phyloP scores from a whole-genome alignment of 2,113 vertebrate species.

The Desmodus rotundus region DNA sequence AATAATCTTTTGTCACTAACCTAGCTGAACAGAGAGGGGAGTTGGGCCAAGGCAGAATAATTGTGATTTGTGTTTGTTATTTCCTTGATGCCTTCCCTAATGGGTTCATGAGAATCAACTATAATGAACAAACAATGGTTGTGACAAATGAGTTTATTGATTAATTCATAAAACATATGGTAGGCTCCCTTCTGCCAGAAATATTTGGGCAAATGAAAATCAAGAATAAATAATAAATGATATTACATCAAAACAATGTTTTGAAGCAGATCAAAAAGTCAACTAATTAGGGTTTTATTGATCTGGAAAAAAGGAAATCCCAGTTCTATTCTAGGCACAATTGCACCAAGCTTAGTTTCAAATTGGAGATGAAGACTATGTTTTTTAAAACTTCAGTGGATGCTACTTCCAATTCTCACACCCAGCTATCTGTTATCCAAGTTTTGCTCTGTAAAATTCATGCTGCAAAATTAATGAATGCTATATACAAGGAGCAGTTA shows the following conservation, averaged over 20 bases:
- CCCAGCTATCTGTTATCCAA: neutral
- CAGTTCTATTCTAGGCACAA: neutral
- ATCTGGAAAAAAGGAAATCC: conserved; percentile 48
- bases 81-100: neutral
- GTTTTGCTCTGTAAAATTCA: neutral
- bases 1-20: neutral
- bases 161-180: conserved; percentile 68
- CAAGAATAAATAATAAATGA: conserved; percentile 54
- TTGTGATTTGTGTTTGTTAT: conserved; percentile 21
- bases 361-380: neutral
- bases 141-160: conserved; percentile 55
- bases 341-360: neutral
- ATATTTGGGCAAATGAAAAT: conserved; percentile 54
- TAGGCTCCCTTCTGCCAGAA: conserved; percentile 31
- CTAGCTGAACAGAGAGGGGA: neutral
- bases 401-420: neutral
- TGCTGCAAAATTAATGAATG: conserved; percentile 8
- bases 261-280: conserved; percentile 46
- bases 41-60: neutral
- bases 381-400: neutral
- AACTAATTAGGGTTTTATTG: conserved; percentile 48
- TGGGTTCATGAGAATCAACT: conserved; percentile 30
- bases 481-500: conserved; percentile 15
- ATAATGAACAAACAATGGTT: conserved; percentile 42
- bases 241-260: conserved; percentile 31